A percentile compares a stretch with the other conserved stretches of the same genome.
Conservation (phyloP, 2,797 vertebrate species). For the Eulemur mongoz region DNA sequence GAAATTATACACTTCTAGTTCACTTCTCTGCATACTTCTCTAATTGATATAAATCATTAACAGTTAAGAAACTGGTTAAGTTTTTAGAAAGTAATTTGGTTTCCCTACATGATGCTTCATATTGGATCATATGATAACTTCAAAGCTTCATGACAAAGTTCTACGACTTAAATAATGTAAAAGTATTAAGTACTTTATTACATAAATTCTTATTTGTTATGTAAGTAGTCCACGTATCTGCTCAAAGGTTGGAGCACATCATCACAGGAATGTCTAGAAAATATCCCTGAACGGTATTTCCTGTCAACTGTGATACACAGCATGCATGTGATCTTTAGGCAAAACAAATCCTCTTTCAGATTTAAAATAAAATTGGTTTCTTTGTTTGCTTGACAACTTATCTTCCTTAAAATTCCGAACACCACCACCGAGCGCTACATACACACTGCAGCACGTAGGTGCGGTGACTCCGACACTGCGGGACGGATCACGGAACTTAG, state of each 20-base stretch:
- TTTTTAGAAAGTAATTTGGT: neutral
- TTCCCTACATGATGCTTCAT: neutral
- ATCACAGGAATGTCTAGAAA: constrained; percentile 27
- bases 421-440: neutral
- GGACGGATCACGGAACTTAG: neutral
- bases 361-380: neutral
- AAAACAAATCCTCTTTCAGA: neutral
- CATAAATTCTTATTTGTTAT: neutral
- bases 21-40: neutral
- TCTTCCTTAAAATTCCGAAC: constrained; percentile 39
- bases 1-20: neutral
- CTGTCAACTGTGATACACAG: neutral
- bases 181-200: neutral
- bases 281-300: neutral
- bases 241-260: neutral
- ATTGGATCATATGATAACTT: neutral
- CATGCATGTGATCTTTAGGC: neutral
- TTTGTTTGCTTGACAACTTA: neutral
- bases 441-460: fast-evolving
- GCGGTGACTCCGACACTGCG: fast-evolving
- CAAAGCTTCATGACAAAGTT: neutral
- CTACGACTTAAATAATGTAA: neutral
- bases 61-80: neutral
- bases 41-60: neutral
- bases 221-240: neutral